Percentiles rank a stretch among this genome's conserved stretches.
phyloP scores from a whole-genome alignment of 2,888 invertebrate species.

The Hypsopygia costalis region DNA sequence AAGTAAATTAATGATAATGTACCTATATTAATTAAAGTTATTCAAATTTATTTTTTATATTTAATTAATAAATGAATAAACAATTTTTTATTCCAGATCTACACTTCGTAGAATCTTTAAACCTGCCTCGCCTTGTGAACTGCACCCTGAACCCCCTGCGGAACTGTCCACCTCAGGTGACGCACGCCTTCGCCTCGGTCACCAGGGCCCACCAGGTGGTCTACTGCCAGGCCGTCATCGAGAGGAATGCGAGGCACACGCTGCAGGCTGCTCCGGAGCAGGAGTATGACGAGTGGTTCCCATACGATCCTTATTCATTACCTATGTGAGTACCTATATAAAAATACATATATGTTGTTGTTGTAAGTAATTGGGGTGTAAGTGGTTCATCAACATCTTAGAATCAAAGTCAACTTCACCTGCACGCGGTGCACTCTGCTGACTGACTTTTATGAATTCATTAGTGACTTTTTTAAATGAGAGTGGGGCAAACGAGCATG shows the following conservation, averaged over 20 bases:
- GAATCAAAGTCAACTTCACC: too few species aligned
- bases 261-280: conserved; percentile 56
- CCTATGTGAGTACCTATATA: conserved; percentile 83
- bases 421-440: too few species aligned
- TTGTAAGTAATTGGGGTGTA: too few species aligned
- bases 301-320: conserved; percentile 93
- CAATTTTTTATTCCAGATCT: conserved; percentile 81
- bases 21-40: too few species aligned
- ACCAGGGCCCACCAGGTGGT: conserved; percentile 93
- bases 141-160: conserved; percentile 93
- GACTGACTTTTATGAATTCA: too few species aligned
- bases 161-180: conserved; percentile 88
- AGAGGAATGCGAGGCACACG: conserved; percentile 86
- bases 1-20: too few species aligned
- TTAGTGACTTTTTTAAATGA: too few species aligned
- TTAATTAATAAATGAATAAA: neutral
- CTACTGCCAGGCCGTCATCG: conserved; percentile 94
- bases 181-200: conserved; percentile 89
- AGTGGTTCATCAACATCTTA: too few species aligned
- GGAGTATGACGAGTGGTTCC: conserved; percentile 88
- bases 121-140: conserved; percentile 92
- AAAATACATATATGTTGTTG: too few species aligned
- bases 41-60: neutral
- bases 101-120: conserved; percentile 88
- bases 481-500: too few species aligned